Percentiles rank a stretch among this genome's conserved stretches.
phyloP scores from a whole-genome alignment of 2,888 invertebrate species.

The Pammene fasciana region DNA sequence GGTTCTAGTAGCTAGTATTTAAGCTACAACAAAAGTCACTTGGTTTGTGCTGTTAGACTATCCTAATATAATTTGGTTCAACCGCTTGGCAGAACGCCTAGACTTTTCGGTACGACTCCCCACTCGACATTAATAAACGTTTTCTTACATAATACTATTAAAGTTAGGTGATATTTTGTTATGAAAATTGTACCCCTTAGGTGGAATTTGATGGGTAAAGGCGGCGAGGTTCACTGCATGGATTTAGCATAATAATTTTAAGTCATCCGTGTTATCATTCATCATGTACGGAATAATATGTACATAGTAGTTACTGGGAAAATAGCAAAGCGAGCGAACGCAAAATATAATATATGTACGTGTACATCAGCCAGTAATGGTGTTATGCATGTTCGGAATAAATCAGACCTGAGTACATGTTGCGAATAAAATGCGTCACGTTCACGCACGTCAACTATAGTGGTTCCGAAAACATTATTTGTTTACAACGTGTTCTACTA shows the following conservation, averaged over 20 bases:
- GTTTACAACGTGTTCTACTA: conserved; percentile 15
- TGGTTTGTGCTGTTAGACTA: conserved; percentile 49
- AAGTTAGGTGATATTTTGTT: conserved; percentile 44
- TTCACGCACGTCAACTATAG: conserved; percentile 29
- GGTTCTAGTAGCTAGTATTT: conserved; percentile 1
- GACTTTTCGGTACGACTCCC: conserved; percentile 60
- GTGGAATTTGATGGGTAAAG: neutral
- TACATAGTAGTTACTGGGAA: conserved; percentile 14
- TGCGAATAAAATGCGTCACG: conserved; percentile 42
- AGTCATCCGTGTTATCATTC: conserved; percentile 8
- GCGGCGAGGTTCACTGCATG: neutral
- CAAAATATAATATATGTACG: conserved; percentile 55
- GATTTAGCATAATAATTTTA: neutral
- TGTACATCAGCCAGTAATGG: conserved; percentile 53
- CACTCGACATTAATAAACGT: conserved; percentile 61
- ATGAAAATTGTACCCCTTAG: conserved; percentile 8
- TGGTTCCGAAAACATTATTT: conserved; percentile 32
- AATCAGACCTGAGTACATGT: conserved; percentile 49
- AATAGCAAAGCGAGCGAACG: conserved; percentile 50
- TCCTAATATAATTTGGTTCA: conserved; percentile 55
- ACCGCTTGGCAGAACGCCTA: conserved; percentile 64
- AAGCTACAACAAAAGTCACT: conserved; percentile 33
- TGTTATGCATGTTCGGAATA: conserved; percentile 60
- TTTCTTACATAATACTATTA: conserved; percentile 54
- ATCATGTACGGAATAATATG: conserved; percentile 29